These are phyloP conservation scores for Hypotaenidia philippensis DNA, from an alignment of 2,797 vertebrate genomes.

Conservation along the genomic window DNA sequence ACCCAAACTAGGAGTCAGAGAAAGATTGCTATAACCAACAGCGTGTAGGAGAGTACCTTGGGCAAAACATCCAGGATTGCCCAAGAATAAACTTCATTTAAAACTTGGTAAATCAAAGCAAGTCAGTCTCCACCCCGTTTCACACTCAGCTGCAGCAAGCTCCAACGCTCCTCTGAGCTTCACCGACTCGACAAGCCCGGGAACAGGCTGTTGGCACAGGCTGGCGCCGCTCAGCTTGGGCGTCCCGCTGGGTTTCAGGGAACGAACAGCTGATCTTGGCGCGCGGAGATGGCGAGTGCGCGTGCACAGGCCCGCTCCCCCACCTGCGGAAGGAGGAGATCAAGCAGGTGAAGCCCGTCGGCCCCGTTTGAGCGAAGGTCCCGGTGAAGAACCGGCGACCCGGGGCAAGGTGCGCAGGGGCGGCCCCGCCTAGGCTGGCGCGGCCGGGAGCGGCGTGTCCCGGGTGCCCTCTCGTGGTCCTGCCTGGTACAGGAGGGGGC, in stretches of 20 bases:
- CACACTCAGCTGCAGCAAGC: neutral
- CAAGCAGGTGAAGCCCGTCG: fast-evolving
- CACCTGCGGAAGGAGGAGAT: neutral
- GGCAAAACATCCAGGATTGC: neutral
- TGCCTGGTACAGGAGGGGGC: neutral
- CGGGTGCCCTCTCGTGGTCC: constrained; percentile 31
- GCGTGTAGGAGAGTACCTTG: fast-evolving
- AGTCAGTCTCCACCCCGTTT: neutral
- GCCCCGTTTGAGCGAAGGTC: fast-evolving
- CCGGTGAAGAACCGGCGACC: fast-evolving
- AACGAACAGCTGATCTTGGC: fast-evolving
- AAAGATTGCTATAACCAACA: fast-evolving
- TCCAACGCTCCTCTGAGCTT: neutral
- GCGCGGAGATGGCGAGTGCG: fast-evolving
- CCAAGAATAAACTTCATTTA: neutral
- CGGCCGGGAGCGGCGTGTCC: neutral
- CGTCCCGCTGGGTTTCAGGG: fast-evolving
- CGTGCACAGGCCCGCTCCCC: fast-evolving
- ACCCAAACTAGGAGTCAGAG: too few species aligned
- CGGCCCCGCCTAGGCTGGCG: too few species aligned
- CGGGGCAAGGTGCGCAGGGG: neutral
- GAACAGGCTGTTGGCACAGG: fast-evolving
- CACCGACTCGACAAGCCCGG: fast-evolving
- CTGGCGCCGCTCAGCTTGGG: fast-evolving
- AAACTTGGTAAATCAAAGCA: neutral